Evolutionary conservation across 1,140 invertebrate genomes (phyloP).

Genomic region (Drosophila neocordata): DNA sequence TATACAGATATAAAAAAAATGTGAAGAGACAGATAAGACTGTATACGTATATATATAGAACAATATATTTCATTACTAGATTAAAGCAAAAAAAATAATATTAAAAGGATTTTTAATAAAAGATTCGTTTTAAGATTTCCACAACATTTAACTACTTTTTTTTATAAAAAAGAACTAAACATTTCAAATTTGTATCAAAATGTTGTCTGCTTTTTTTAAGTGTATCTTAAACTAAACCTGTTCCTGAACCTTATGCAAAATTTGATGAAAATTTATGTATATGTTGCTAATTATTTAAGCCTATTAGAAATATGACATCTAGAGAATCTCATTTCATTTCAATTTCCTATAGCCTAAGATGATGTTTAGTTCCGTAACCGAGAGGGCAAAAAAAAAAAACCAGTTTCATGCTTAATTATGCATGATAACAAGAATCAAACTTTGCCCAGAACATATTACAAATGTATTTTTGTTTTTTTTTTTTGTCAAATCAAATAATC

Average conservation of each 20-base stretch:
- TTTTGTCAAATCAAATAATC: constrained; percentile 56
- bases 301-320: constrained; percentile 12
- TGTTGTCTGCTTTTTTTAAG: too few species aligned
- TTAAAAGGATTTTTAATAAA: too few species aligned
- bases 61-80: too few species aligned
- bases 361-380: constrained; percentile 35
- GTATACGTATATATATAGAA: too few species aligned
- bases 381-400: constrained; percentile 26
- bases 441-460: constrained; percentile 44
- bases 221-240: constrained; percentile 37
- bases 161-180: too few species aligned
- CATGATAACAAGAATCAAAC: constrained; percentile 36
- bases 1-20: too few species aligned
- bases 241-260: constrained; percentile 18
- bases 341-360: constrained; percentile 29
- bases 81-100: too few species aligned
- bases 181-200: too few species aligned
- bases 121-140: too few species aligned
- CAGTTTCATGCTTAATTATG: constrained; percentile 57
- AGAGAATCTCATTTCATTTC: constrained; percentile 17
- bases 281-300: constrained; percentile 11
- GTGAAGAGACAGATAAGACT: too few species aligned
- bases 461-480: constrained; percentile 54
- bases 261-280: constrained; percentile 15
- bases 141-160: too few species aligned